Conservation (phyloP, 2,888 invertebrate species). For the Lamellibrachia satsuma region DNA sequence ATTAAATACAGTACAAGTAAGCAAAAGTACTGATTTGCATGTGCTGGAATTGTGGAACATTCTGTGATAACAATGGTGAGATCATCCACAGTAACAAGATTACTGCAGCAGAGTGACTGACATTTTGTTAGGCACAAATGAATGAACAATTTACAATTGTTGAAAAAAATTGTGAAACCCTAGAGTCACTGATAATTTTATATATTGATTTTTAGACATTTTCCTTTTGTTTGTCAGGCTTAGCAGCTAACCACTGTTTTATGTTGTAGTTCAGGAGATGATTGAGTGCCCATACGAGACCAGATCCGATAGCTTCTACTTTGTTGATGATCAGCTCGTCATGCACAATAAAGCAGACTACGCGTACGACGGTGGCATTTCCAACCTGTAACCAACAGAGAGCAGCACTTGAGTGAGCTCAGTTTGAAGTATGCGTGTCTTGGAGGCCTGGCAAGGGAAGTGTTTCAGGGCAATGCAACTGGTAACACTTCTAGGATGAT, state of each 20-base stretch:
- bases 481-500: background rate
- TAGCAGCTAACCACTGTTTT: constrained; percentile 23
- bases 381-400: background rate
- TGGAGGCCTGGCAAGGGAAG: background rate
- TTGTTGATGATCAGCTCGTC: constrained; percentile 93
- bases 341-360: constrained; percentile 99
- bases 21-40: too few relatives aligned
- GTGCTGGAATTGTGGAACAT: background rate
- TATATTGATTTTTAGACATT: background rate
- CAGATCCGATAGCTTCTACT: constrained; percentile 98
- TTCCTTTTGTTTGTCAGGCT: background rate
- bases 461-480: background rate
- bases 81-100: background rate
- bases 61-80: background rate
- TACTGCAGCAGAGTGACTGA: background rate
- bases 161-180: background rate
- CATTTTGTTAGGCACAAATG: background rate
- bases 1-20: too few relatives aligned
- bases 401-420: background rate
- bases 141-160: background rate
- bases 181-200: background rate
- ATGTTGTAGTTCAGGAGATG: constrained; percentile 86
- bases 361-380: constrained; percentile 74
- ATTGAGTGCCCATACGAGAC: constrained; percentile 95
- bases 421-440: background rate